Evolutionary conservation across 1,140 invertebrate species (phyloP).

Genomic region (Platyura marginata): DNA sequence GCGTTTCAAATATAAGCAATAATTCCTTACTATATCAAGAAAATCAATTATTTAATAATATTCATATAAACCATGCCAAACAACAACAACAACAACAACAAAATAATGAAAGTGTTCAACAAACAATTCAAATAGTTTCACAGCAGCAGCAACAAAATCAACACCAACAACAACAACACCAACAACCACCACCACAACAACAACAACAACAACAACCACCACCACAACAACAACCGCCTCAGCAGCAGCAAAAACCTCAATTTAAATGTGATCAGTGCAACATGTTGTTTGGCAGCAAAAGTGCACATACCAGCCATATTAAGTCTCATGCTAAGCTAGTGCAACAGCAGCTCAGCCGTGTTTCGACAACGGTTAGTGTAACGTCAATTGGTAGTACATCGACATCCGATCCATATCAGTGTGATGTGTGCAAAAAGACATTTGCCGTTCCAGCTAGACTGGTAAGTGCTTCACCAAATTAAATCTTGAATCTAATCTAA

Average conservation of each 20-base stretch:
- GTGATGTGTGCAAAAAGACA: constrained; percentile 80
- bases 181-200: constrained; percentile 9
- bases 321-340: constrained; percentile 26
- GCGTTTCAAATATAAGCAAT: neutral
- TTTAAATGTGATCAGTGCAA: constrained; percentile 35
- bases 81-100: neutral
- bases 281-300: constrained; percentile 35
- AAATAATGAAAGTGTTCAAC: neutral
- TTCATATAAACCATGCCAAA: neutral
- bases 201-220: constrained; percentile 6
- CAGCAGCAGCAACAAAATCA: neutral
- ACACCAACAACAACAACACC: constrained; percentile 10
- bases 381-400: constrained; percentile 16
- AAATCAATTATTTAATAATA: neutral
- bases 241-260: constrained; percentile 14
- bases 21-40: neutral
- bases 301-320: constrained; percentile 35
- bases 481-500: neutral
- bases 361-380: constrained; percentile 13
- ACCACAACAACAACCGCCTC: constrained; percentile 8
- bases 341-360: constrained; percentile 16
- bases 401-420: constrained; percentile 57
- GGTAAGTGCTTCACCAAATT: constrained; percentile 28
- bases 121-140: neutral
- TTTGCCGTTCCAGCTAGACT: constrained; percentile 81